A percentile compares a stretch with the other conserved stretches of the same genome.
These are phyloP conservation scores for Agelas oroides DNA, from an alignment of 37 sponge, comb jelly and placozoan species.

Conservation along the genomic window DNA sequence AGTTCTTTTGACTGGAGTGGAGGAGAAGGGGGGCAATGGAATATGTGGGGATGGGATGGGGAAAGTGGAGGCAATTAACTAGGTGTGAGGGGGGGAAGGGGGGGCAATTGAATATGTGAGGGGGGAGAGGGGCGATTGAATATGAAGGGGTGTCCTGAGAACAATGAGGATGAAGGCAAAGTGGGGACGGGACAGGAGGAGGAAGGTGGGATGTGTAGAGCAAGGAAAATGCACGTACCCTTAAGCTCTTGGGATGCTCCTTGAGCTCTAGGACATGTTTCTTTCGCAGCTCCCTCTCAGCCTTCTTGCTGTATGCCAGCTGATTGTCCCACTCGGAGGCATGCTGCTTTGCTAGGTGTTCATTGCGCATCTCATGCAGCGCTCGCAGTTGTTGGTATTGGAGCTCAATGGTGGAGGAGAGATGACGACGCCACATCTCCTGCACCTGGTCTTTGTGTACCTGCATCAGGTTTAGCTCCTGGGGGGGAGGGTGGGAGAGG, in stretches of 20 bases:
- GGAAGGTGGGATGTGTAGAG: too few relatives aligned
- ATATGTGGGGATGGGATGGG: not conserved
- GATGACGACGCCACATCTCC: constrained; percentile 83
- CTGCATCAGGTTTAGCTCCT: constrained; percentile 94
- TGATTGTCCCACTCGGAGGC: constrained; percentile 95
- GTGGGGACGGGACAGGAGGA: too few relatives aligned
- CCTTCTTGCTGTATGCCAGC: constrained; percentile 90
- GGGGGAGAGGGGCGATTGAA: not conserved
- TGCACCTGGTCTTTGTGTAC: constrained; percentile 91
- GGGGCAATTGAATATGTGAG: too few relatives aligned
- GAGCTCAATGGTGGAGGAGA: constrained; percentile 76
- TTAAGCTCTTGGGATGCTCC: constrained; percentile 96
- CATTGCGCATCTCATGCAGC: constrained; percentile 87
- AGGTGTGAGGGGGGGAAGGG: too few relatives aligned
- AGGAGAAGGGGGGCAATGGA: not conserved
- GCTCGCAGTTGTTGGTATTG: constrained; percentile 87
- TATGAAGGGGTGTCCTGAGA: too few relatives aligned
- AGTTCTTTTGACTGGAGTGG: constrained; percentile 63
- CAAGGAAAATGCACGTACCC: constrained; percentile 73
- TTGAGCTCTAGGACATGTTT: constrained; percentile 94
- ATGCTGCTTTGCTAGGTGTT: constrained; percentile 92
- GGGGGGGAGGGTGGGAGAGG: not conserved
- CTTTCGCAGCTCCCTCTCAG: constrained; percentile 93
- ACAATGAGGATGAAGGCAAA: too few relatives aligned
- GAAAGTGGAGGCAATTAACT: not conserved